Evolutionary conservation across 92 coral and sea anemone species (phyloP), one percentile per base, ranked within the genome.

Genomic region (Porites divaricata): DNA sequence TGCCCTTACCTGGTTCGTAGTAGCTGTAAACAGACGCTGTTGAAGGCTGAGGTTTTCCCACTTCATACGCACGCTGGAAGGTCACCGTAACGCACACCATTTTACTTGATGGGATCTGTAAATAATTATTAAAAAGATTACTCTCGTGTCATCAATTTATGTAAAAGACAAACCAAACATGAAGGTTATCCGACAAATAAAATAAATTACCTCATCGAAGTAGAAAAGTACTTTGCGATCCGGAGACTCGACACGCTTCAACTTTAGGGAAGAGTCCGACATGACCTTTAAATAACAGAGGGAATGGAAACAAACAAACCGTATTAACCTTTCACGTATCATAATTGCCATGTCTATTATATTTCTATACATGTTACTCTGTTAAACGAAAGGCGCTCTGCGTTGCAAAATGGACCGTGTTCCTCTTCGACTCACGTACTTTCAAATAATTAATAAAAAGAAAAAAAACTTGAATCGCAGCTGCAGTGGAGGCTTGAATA

Each of bases 1-100:
- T 50, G 28, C 53, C 16, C 17, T 79, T 87, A 96, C 99, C 99
- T 86, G 99, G 99, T 58, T 87, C 86, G 59, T 96, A 96, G 78
- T 96, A 96, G 85, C 93, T 98, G 88, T 95, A 96, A 10, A 96
- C 90, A 2, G 92, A 93, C 45, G 95, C 99, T 4, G 99, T 95
- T 9, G 93, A 92, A 6, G 99, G 97, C 68, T 95, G 97, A 61
- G 92, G 91, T 72, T 91, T 95, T 9, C 98, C 98, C 11, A 94
- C 95, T 57, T 93, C 95, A 64, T 87, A 88, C 56, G 92, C 91
- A 62, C 99, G 93, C 64, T 87, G 90, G 63, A 88, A 96, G 2
- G 51, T 77, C 85, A 96, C 80, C 24, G 72, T 74, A 63, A 96
- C 87, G 49, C 99, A 96, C 4, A 91, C 88, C 58, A 61, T 84